These are phyloP conservation scores for Sylvilagus bachmani DNA, from an alignment of 2,113 vertebrate species.

Conservation along the genomic window DNA sequence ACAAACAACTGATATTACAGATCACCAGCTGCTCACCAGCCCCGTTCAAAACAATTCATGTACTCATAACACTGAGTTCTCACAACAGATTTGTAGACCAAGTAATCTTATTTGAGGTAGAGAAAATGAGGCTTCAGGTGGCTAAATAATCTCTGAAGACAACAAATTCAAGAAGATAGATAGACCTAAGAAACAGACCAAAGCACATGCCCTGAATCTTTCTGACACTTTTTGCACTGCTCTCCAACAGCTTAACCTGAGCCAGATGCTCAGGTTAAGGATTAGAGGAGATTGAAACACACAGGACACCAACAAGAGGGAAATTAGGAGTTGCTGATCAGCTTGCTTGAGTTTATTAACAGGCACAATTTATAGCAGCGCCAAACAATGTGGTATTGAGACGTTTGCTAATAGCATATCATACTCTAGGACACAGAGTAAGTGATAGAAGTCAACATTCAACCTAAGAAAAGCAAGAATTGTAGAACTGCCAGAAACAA, in stretches of 20 bases:
- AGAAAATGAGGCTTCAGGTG: not conserved
- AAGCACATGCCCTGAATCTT: not conserved
- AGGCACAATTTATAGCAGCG: not conserved
- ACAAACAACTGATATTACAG: not conserved
- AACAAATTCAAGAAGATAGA: not conserved
- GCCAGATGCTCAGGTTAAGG: not conserved
- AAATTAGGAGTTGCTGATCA: not conserved
- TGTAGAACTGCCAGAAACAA: not conserved
- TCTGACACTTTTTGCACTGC: not conserved
- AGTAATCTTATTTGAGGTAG: not conserved
- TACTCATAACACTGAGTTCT: not conserved
- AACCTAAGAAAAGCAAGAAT: not conserved
- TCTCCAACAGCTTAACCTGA: constrained; percentile 1
- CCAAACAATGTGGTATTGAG: not conserved
- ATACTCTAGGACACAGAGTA: not conserved
- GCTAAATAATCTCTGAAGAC: not conserved
- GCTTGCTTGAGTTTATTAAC: constrained; percentile 45
- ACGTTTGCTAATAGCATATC: not conserved
- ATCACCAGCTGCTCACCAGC: not conserved
- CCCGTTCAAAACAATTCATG: not conserved
- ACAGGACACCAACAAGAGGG: not conserved
- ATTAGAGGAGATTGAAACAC: not conserved
- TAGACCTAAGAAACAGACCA: not conserved
- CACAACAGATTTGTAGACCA: not conserved
- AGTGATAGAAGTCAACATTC: not conserved